Evolutionary conservation across 2,797 vertebrate species (phyloP).

Genomic region (Manis javanica): DNA sequence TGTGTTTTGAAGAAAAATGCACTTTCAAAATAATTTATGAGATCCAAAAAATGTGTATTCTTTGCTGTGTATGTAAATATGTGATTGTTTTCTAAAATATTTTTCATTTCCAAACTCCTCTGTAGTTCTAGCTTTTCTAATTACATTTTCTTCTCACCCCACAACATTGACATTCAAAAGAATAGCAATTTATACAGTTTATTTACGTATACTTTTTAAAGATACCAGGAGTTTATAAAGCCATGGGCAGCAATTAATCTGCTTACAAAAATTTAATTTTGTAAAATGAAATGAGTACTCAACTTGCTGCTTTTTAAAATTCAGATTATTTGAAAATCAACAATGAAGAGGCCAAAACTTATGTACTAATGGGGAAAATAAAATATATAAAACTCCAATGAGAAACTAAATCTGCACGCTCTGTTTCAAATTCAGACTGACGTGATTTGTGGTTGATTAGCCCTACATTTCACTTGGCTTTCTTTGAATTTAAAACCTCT

Average conservation of each 20-base stretch:
- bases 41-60: neutral
- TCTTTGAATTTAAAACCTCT: slow-evolving; percentile 66
- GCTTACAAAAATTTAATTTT: slow-evolving; percentile 46
- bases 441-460: neutral
- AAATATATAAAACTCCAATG: slow-evolving; percentile 32
- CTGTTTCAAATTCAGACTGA: slow-evolving; percentile 19
- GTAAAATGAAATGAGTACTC: neutral
- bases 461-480: slow-evolving; percentile 66
- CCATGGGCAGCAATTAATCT: slow-evolving; percentile 9
- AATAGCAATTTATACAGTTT: neutral
- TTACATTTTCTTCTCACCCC: slow-evolving; percentile 5
- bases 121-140: slow-evolving; percentile 13
- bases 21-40: slow-evolving; percentile 21
- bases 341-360: slow-evolving; percentile 49
- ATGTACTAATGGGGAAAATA: neutral
- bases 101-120: neutral
- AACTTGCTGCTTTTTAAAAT: slow-evolving; percentile 19
- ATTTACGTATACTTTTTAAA: slow-evolving; percentile 29
- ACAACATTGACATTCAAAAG: slow-evolving; percentile 16
- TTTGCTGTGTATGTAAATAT: slow-evolving; percentile 28
- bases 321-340: neutral
- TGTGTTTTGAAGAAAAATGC: slow-evolving; percentile 7
- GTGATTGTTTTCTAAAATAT: slow-evolving; percentile 21
- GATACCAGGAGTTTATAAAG: slow-evolving; percentile 23
- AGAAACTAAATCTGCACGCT: neutral